These are phyloP conservation scores for Mallotus villosus DNA, from an alignment of 2,797 vertebrate genomes.

Conservation along the genomic window DNA sequence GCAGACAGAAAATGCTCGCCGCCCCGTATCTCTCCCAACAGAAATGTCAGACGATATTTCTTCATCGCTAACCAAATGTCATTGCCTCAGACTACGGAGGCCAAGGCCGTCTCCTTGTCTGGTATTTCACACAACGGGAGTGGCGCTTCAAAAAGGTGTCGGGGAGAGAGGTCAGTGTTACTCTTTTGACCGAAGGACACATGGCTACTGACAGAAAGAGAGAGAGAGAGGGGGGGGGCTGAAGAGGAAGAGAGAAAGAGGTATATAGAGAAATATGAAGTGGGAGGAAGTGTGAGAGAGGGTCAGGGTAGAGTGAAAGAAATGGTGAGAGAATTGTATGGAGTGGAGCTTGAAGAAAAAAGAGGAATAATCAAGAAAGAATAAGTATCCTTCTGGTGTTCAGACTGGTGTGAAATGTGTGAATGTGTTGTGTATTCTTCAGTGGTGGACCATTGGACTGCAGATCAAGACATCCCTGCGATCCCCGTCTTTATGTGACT, in stretches of 20 bases:
- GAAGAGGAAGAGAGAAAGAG: neutral
- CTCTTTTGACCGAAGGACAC: neutral
- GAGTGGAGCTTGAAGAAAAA: too few species aligned
- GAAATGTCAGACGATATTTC: constrained; percentile 70
- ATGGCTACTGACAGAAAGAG: neutral
- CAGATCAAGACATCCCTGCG: too few species aligned
- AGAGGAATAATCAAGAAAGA: too few species aligned
- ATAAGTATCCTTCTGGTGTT: too few species aligned
- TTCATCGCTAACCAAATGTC: constrained; percentile 65
- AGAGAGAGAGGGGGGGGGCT: neutral
- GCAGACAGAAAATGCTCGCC: neutral
- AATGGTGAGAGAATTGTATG: too few species aligned
- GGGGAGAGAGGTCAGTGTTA: constrained; percentile 29
- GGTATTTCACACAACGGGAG: constrained; percentile 57
- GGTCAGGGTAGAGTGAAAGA: too few species aligned
- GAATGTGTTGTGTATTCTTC: too few species aligned
- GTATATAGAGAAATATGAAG: too few species aligned
- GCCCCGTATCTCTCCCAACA: constrained; percentile 10
- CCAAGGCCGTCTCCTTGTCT: neutral
- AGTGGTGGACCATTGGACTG: too few species aligned
- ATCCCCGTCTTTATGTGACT: too few species aligned
- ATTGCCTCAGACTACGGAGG: constrained; percentile 45
- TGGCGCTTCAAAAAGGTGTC: constrained; percentile 35
- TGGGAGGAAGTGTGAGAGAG: too few species aligned
- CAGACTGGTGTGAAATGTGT: too few species aligned